Percentiles rank a stretch among this genome's conserved stretches.
These are phyloP conservation scores for Cyclophora albipunctata DNA, from an alignment of 2,888 invertebrate genomes.

Conservation along the genomic window DNA sequence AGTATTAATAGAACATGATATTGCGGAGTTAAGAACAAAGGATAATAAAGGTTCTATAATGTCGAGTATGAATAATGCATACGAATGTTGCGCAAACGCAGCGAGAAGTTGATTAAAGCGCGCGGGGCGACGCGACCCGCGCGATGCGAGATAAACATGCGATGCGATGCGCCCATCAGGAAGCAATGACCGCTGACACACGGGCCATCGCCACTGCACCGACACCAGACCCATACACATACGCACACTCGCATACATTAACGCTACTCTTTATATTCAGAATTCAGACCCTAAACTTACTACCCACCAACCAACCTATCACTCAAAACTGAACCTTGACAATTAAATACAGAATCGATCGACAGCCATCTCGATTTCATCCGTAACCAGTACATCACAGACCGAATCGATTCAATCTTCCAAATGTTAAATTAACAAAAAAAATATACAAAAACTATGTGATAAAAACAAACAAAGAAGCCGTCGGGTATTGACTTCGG, in stretches of 20 bases:
- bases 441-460: slow-evolving; percentile 28
- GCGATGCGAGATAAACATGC: slow-evolving; percentile 28
- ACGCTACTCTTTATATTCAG: background rate
- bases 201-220: slow-evolving; percentile 9
- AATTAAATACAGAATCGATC: slow-evolving; percentile 8
- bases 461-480: slow-evolving; percentile 40
- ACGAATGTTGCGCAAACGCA: slow-evolving; percentile 46
- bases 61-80: slow-evolving; percentile 51
- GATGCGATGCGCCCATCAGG: slow-evolving; percentile 34
- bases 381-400: slow-evolving; percentile 27
- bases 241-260: background rate
- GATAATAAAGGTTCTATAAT: slow-evolving; percentile 40
- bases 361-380: slow-evolving; percentile 7
- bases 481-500: slow-evolving; percentile 26
- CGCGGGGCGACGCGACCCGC: slow-evolving; percentile 1
- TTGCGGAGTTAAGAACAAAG: slow-evolving; percentile 38
- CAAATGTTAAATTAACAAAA: slow-evolving; percentile 31
- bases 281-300: background rate
- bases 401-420: slow-evolving; percentile 17
- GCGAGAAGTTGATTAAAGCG: slow-evolving; percentile 23
- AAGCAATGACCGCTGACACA: slow-evolving; percentile 62
- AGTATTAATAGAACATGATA: too few species aligned
- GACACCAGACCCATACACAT: slow-evolving; percentile 1
- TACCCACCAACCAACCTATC: slow-evolving; percentile 1
- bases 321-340: slow-evolving; percentile 14